Conservation (phyloP, 2,797 vertebrate genomes). For the Chaenodraco wilsoni region DNA sequence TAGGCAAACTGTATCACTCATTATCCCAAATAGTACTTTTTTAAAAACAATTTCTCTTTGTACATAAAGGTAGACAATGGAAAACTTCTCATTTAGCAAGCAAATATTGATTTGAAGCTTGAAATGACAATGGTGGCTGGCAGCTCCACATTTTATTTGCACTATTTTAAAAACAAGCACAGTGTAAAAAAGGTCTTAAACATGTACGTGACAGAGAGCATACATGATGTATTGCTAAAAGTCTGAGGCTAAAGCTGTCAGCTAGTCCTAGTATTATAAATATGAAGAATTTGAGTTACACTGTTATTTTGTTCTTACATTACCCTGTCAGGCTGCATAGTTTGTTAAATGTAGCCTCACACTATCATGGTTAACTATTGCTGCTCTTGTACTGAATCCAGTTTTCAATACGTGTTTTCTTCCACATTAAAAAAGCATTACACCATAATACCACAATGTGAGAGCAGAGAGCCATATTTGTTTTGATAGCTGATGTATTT, state of each 20-base stretch:
- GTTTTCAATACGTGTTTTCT: not conserved
- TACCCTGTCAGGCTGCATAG: not conserved
- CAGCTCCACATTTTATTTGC: not conserved
- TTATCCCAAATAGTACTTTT: not conserved
- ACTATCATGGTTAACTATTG: not conserved
- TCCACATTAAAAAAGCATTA: slow-evolving; percentile 48
- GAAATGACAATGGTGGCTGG: not conserved
- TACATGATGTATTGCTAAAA: not conserved
- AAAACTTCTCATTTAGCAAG: not conserved
- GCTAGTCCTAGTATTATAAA: not conserved
- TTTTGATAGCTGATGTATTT: slow-evolving; percentile 49
- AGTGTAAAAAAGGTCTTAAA: not conserved
- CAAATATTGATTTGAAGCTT: not conserved
- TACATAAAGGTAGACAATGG: not conserved
- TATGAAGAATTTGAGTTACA: not conserved
- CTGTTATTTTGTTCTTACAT: too few relatives aligned
- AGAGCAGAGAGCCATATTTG: slow-evolving; percentile 35
- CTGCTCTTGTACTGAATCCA: not conserved
- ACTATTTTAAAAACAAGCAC: not conserved
- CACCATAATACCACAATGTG: slow-evolving; percentile 10
- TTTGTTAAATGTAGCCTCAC: slow-evolving; percentile 1
- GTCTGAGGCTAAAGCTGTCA: not conserved
- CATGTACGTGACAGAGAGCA: not conserved
- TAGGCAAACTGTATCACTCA: too few relatives aligned
- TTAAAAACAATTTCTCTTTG: not conserved